A percentile compares a stretch with the other conserved stretches of the same genome.
Evolutionary conservation across 2,113 vertebrate genomes (phyloP).

Genomic region (Sinocyclocheilus anophthalmus): DNA sequence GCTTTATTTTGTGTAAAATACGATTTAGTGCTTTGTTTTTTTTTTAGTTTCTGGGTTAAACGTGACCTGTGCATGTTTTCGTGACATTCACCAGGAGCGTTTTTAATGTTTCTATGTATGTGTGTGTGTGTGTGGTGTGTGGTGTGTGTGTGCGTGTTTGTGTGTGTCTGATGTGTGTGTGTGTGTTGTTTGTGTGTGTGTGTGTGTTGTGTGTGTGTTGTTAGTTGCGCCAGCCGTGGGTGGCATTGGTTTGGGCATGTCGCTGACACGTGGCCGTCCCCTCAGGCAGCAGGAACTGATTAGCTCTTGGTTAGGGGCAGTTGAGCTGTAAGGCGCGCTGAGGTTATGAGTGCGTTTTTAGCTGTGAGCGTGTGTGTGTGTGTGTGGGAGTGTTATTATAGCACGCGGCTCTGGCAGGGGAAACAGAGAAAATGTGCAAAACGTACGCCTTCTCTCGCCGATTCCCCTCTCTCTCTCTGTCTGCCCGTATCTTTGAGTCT

Average conservation of each 20-base stretch:
- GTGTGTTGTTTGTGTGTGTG: not conserved
- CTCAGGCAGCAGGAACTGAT: slow-evolving; percentile 18
- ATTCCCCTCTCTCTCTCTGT: slow-evolving; percentile 16
- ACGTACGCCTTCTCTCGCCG: slow-evolving; percentile 20
- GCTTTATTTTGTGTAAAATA: no score
- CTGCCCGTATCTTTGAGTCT: not conserved
- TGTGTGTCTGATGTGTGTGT: not conserved
- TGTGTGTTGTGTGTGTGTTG: not conserved
- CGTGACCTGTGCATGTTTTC: not conserved
- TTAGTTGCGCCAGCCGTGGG: not conserved
- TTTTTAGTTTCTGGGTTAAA: no score
- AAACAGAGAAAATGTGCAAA: slow-evolving; percentile 46
- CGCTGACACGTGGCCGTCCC: slow-evolving; percentile 5
- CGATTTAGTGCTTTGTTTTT: no score
- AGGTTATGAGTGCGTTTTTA: slow-evolving; percentile 3
- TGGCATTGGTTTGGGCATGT: not conserved
- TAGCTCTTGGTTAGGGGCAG: slow-evolving; percentile 30
- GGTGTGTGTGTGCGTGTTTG: no score
- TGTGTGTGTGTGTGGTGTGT: not conserved
- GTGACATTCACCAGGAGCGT: not conserved
- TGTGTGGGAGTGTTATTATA: slow-evolving; percentile 13
- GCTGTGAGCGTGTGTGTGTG: slow-evolving; percentile 5
- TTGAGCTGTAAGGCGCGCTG: not conserved
- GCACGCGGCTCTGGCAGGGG: slow-evolving; percentile 12
- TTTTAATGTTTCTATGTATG: not conserved